phyloP scores from a whole-genome alignment of 1,140 invertebrate genomes.

The Ganaspis sp. region DNA sequence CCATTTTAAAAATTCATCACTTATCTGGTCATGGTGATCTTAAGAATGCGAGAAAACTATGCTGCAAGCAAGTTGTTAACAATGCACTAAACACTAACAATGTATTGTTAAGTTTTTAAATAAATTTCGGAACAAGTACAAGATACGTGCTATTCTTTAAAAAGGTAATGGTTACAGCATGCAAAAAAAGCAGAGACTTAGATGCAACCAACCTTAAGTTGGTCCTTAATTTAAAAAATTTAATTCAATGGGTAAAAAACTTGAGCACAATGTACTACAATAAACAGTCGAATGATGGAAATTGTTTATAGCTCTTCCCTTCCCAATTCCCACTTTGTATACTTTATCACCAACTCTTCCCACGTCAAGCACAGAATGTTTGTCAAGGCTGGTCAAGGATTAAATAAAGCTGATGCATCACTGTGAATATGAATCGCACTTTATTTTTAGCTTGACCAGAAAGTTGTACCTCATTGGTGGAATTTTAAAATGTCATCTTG shows the following conservation, averaged over 20 bases:
- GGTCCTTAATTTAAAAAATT: slow-evolving; percentile 6
- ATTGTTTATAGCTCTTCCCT: not conserved
- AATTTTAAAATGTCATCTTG: no score
- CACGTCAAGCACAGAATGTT: not conserved
- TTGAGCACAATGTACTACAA: not conserved
- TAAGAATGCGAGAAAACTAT: slow-evolving; percentile 3
- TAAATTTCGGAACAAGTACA: slow-evolving; percentile 1
- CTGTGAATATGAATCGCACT: no score
- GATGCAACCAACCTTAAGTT: slow-evolving; percentile 17
- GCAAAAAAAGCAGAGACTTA: slow-evolving; percentile 17
- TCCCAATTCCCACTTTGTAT: not conserved
- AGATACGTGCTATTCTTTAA: slow-evolving; percentile 1
- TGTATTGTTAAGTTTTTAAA: slow-evolving; percentile 4
- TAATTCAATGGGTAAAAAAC: slow-evolving; percentile 11
- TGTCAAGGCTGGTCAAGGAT: no score
- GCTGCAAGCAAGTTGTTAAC: slow-evolving; percentile 11
- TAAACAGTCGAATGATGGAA: not conserved
- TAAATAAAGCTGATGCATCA: no score
- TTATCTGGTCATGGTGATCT: slow-evolving; percentile 25
- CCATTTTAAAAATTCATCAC: slow-evolving; percentile 65
- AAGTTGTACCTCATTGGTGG: no score
- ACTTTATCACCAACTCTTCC: not conserved
- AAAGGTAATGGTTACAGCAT: not conserved
- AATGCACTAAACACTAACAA: slow-evolving; percentile 20
- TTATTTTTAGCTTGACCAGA: no score